Evolutionary conservation across 1,140 invertebrate genomes (phyloP), one percentile per base, ranked within the genome.

Genomic region (Musca domestica): DNA sequence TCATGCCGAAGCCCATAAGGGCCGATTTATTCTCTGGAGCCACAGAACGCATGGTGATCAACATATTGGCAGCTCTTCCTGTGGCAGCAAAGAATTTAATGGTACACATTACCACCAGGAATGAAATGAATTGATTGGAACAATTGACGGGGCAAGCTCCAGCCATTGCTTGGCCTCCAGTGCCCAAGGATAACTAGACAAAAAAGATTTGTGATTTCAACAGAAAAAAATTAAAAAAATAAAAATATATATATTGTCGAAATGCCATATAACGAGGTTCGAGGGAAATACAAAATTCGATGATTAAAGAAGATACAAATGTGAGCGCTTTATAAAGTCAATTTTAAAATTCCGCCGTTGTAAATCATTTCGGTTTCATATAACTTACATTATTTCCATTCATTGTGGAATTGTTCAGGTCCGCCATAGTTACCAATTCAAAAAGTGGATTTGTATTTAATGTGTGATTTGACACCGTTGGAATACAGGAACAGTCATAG

Each of bases 21-120:
- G 89, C 87, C 3, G 88, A 83, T 74, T 91, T 91, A 73, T 90
- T 88, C 71, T 88, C 86, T 64, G 89, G 87, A 17, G 88, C 86
- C 2, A 91, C 88, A 71, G 88, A 89, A 76, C 86, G 86, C 2
- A 91, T 84, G 5, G 87, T 85, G 0, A 90, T 86, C 7, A 90
- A 76, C 64, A 90, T 88, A 73, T 89, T 90, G 0, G 88, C 87
- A 0, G 88, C 87, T 74, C 88, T 84, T 54, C 88, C 88, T 1
- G 88, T 87, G 0, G 88, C 87, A 0, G 88, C 88, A 27, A 85
- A 84, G 67, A 91, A 87, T 69, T 90, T 90, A 0, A 90, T 73
- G 7, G 88, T 74, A 74, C 89, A 90, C 54, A 90, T 86, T 7
- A 90, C 87, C 1, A 80, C 80, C 15, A 91, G 67, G 72, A 90